Evolutionary conservation across 2,797 vertebrate species (phyloP), one percentile per base, ranked within the genome.

Genomic region (Tragopan temminckii): DNA sequence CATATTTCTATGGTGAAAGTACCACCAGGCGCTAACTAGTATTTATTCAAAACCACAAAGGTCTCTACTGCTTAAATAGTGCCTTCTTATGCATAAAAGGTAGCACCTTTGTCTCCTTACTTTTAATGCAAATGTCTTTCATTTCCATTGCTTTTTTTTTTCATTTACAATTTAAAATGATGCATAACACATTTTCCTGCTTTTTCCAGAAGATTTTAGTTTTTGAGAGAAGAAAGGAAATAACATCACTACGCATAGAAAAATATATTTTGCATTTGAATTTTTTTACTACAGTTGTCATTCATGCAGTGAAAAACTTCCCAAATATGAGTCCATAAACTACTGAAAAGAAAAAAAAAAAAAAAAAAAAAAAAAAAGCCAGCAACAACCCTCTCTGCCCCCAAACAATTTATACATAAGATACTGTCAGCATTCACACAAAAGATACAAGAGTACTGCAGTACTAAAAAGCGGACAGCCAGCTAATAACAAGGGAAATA

Each of bases 111-210:
- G 45, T 52, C 24, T 71, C 23, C 11, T 64, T 40, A 27, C 1
- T 77, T 4, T 15, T 83, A 59, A 31, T 27, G 7, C 5, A 81
- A 75, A 70, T 46, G n/a, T 3, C 29, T 64, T 71, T 40, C 1
- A 35, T 69, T 76, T 85, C 21, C 40, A 48, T 4, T 43, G 16
- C 0, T 48, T 40, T 40, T 4, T 25, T 48, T 25, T 48, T 40
- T 70, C 1, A n/a, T 38, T 77, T 85, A 74, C 74, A 77, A 57
- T 9, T 67, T 19, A 31, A 66, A 33, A 84, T 38, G 15, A 43
- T 10, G 40, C 0, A 0, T 1, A 0, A 36, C 29, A 17, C 7
- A 17, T 79, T 62, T 93, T 85, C 20, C 59, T 7, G 1, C 0
- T 52, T 77, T 13, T 83, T 69, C 29, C 9, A 71, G 29, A 87